These are phyloP conservation scores for Megastigmus dorsalis DNA, from an alignment of 2,888 invertebrate genomes.

Conservation along the genomic window DNA sequence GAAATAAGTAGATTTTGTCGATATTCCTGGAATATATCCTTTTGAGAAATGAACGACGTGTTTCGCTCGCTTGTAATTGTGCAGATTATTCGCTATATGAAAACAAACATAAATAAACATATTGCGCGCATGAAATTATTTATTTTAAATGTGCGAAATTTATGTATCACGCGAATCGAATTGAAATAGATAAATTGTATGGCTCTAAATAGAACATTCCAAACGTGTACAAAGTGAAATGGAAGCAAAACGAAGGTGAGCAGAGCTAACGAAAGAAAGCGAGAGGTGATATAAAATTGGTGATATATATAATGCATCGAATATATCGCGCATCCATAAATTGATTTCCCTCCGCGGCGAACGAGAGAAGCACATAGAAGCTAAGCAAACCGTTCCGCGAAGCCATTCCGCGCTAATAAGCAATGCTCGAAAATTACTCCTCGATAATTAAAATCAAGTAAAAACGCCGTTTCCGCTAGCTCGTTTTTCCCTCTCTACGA, in stretches of 20 bases:
- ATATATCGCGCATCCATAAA: conserved; percentile 45
- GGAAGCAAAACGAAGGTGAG: background rate
- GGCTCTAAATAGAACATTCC: background rate
- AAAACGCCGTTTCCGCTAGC: conserved; percentile 42
- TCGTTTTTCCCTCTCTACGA: background rate
- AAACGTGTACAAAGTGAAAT: background rate
- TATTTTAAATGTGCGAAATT: background rate
- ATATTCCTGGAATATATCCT: conserved; percentile 14
- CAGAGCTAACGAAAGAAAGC: background rate
- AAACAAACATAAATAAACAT: no score
- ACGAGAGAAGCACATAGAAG: background rate
- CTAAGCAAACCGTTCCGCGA: conserved; percentile 23
- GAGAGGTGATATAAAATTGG: background rate
- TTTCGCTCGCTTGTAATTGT: conserved; percentile 11
- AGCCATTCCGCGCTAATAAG: conserved; percentile 48
- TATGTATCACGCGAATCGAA: background rate
- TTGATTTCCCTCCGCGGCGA: conserved; percentile 25
- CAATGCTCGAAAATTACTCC: conserved; percentile 41
- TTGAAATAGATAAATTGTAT: background rate
- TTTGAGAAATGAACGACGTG: conserved; percentile 1
- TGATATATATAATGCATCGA: background rate
- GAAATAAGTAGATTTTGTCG: conserved; percentile 32
- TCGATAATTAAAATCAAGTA: conserved; percentile 52
- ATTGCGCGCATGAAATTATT: no score
- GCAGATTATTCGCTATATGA: no score